These are phyloP conservation scores for Acleris emargana DNA, from an alignment of 2,888 invertebrate genomes.

Conservation along the genomic window DNA sequence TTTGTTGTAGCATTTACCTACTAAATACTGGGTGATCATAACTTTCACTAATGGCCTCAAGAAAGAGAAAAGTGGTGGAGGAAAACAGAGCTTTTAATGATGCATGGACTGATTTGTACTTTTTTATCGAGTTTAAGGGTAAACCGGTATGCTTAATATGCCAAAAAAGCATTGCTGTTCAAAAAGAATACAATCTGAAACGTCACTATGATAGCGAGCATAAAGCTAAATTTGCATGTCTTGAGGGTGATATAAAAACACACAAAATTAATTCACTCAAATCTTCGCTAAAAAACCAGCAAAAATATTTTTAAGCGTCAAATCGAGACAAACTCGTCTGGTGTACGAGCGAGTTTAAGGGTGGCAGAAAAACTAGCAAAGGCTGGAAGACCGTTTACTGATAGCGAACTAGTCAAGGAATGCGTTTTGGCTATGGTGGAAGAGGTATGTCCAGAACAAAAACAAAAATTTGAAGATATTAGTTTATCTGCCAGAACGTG, in stretches of 20 bases:
- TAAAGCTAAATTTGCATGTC: not conserved
- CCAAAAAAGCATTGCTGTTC: not conserved
- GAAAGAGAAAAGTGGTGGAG: slow-evolving; percentile 1
- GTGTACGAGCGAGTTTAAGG: slow-evolving; percentile 36
- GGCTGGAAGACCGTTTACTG: slow-evolving; percentile 20
- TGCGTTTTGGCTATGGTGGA: slow-evolving; percentile 39
- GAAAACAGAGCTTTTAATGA: slow-evolving; percentile 9
- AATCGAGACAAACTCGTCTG: not conserved
- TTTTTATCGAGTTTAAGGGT: slow-evolving; percentile 5
- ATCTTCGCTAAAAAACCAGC: too few relatives aligned
- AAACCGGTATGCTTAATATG: slow-evolving; percentile 3
- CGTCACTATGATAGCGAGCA: slow-evolving; percentile 1
- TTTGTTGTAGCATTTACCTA: too few relatives aligned
- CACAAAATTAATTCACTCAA: not conserved
- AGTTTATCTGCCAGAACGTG: slow-evolving; percentile 37
- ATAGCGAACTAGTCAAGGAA: slow-evolving; percentile 40
- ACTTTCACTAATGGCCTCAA: not conserved
- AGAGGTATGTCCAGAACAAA: not conserved
- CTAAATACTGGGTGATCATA: too few relatives aligned
- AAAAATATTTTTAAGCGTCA: not conserved
- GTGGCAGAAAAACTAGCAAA: slow-evolving; percentile 38
- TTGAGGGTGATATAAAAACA: not conserved
- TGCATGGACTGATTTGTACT: slow-evolving; percentile 1
- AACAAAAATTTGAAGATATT: too few relatives aligned
- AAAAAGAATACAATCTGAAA: not conserved